Conservation (phyloP, 2,888 invertebrate species). For the Gastracanthus pulcherrimus region DNA sequence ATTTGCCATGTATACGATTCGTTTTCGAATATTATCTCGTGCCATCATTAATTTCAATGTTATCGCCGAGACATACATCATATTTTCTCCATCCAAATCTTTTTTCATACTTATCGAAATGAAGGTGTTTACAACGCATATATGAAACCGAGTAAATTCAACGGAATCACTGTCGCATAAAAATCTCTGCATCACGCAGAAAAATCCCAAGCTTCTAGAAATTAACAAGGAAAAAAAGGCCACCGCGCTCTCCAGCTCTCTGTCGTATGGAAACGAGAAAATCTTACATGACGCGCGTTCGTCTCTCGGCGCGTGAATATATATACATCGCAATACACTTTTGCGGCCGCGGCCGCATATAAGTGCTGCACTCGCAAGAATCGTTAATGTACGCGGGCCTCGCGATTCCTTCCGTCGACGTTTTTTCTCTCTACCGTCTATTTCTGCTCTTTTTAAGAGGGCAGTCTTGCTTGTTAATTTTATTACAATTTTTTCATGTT, state of each 20-base stretch:
- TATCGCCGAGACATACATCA: no score
- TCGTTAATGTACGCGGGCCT: background rate
- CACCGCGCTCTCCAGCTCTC: background rate
- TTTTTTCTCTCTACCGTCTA: background rate
- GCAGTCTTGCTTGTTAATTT: no score
- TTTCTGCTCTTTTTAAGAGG: background rate
- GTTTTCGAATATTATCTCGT: background rate
- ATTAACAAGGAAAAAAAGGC: slow-evolving; percentile 1
- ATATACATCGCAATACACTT: background rate
- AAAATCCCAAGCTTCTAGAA: background rate
- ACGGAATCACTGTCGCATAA: no score
- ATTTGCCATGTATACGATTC: background rate
- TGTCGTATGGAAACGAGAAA: slow-evolving; percentile 4
- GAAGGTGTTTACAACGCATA: no score
- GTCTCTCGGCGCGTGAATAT: no score
- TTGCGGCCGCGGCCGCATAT: background rate
- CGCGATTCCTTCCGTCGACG: background rate
- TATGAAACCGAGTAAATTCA: no score
- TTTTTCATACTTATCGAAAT: no score
- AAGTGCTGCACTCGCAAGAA: background rate
- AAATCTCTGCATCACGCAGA: background rate
- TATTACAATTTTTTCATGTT: no score
- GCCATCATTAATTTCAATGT: no score
- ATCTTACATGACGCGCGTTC: background rate
- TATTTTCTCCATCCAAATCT: background rate